Evolutionary conservation across 2,888 invertebrate genomes (phyloP).

Genomic region (Galerucella pusilla): DNA sequence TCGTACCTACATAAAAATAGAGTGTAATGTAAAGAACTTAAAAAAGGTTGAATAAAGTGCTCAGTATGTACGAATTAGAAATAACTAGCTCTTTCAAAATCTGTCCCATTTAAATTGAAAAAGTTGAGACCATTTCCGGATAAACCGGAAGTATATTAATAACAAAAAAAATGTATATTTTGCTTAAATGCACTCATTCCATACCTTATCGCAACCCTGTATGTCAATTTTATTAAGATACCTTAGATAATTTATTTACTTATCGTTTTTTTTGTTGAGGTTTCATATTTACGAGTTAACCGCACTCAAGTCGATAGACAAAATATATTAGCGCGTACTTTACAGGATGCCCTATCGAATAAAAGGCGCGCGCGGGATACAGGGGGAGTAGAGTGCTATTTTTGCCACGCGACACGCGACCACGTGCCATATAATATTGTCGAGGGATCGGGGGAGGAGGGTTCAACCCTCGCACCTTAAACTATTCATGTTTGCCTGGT

Average conservation of each 20-base stretch:
- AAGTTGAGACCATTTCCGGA: too few relatives aligned
- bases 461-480: slow-evolving; percentile 9
- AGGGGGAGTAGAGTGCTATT: slow-evolving; percentile 8
- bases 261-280: background rate
- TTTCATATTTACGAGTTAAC: background rate
- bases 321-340: background rate
- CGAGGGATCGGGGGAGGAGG: slow-evolving; percentile 9
- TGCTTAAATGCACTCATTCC: too few relatives aligned
- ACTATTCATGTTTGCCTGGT: slow-evolving; percentile 23
- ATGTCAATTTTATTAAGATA: too few relatives aligned
- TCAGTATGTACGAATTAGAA: too few relatives aligned
- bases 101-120: too few relatives aligned
- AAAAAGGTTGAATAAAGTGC: too few relatives aligned
- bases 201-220: too few relatives aligned
- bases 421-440: slow-evolving; percentile 7
- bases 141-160: too few relatives aligned
- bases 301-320: background rate
- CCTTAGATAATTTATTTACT: background rate
- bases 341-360: background rate
- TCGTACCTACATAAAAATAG: too few relatives aligned
- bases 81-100: too few relatives aligned
- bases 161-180: too few relatives aligned
- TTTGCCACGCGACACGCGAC: slow-evolving; percentile 19
- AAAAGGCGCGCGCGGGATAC: background rate
- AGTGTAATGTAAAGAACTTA: too few relatives aligned